phyloP scores from a whole-genome alignment of 2,113 vertebrate genomes.

The Passerina amoena region DNA sequence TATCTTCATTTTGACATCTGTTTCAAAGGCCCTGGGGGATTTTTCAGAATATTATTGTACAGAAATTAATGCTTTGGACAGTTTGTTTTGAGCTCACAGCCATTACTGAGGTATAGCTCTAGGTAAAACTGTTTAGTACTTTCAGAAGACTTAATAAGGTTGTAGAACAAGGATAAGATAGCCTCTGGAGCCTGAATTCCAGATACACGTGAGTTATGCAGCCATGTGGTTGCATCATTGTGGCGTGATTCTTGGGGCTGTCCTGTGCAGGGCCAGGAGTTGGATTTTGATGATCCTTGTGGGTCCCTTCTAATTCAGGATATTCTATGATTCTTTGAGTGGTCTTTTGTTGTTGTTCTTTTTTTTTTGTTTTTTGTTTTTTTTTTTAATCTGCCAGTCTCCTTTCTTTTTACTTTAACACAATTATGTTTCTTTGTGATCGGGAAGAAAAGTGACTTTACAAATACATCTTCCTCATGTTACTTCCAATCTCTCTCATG shows the following conservation, averaged over 20 bases:
- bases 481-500: not conserved
- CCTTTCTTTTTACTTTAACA: not conserved
- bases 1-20: not conserved
- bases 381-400: not conserved
- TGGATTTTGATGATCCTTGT: not conserved
- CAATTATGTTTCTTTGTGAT: not conserved
- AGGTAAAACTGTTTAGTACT: not conserved
- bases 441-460: not conserved
- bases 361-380: too few species aligned
- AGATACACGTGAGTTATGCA: fast-evolving
- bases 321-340: not conserved
- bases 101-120: not conserved
- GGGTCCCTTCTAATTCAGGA: not conserved
- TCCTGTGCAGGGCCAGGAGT: not conserved
- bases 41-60: not conserved
- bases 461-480: not conserved
- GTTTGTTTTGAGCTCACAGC: not conserved
- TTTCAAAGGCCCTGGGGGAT: not conserved
- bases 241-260: not conserved
- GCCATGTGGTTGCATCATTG: too few species aligned
- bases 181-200: not conserved
- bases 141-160: not conserved
- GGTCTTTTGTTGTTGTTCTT: too few species aligned
- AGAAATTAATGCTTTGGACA: not conserved
- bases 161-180: not conserved